Percentiles rank a stretch among this genome's conserved stretches.
phyloP scores from a whole-genome alignment of 2,888 invertebrate species.

The Dorcus parallelipipedus region DNA sequence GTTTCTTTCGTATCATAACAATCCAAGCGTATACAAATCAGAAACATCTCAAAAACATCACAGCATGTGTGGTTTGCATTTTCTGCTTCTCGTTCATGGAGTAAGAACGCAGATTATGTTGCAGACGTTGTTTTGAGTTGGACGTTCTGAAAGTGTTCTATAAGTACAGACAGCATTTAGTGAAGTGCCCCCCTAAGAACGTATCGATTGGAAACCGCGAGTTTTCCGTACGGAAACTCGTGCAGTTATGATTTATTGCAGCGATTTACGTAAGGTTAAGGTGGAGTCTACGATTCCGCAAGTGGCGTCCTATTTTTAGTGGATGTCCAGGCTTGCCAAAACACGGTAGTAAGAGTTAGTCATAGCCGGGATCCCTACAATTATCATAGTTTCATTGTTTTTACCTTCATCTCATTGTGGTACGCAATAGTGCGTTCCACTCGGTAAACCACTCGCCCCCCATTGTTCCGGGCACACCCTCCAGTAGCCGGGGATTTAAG shows the following conservation, averaged over 20 bases:
- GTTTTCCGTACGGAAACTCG: too few species aligned
- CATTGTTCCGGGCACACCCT: conserved; percentile 1
- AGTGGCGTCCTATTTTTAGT: conserved; percentile 42
- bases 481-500: not conserved
- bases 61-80: too few species aligned
- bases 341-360: conserved; percentile 40
- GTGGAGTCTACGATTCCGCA: conserved; percentile 38
- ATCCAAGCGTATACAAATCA: too few species aligned
- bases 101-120: not conserved
- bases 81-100: too few species aligned
- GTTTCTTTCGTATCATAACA: too few species aligned
- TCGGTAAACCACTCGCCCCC: not conserved
- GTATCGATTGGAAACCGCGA: not conserved
- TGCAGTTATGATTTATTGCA: conserved; percentile 6
- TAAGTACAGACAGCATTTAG: not conserved
- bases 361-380: conserved; percentile 40
- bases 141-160: not conserved
- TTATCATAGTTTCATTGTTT: conserved; percentile 10
- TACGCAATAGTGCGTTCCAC: not conserved
- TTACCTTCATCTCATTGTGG: conserved; percentile 2
- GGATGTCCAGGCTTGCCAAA: conserved; percentile 39
- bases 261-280: conserved; percentile 30
- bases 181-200: not conserved
- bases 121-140: not conserved
- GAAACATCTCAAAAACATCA: too few species aligned